Evolutionary conservation across 2,797 vertebrate genomes (phyloP).

Genomic region (Morus bassanus): DNA sequence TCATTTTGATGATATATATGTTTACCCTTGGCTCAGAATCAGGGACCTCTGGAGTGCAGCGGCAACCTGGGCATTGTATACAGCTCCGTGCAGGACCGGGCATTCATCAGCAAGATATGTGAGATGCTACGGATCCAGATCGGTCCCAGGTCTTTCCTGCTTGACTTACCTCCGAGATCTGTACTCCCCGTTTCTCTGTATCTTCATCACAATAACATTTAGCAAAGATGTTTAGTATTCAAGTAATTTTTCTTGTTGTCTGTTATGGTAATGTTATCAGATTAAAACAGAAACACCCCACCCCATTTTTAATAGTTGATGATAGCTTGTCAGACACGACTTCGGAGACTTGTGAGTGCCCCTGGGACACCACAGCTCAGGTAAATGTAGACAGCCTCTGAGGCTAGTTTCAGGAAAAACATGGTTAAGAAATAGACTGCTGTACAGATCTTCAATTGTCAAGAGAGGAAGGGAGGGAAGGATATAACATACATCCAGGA

Average conservation of each 20-base stretch:
- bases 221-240: background rate
- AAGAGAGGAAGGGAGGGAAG: background rate
- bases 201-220: background rate
- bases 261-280: accelerated
- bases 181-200: background rate
- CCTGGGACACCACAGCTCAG: background rate
- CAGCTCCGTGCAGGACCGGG: background rate
- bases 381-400: background rate
- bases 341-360: background rate
- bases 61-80: background rate
- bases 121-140: background rate
- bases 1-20: background rate
- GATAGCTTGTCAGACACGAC: background rate
- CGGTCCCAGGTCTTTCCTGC: background rate
- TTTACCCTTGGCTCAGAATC: background rate
- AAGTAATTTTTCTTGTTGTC: background rate
- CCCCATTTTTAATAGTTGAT: background rate
- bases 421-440: background rate
- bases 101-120: background rate
- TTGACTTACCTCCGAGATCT: background rate
- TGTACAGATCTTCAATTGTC: background rate
- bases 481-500: background rate
- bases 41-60: background rate
- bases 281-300: background rate
- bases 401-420: background rate